Conservation (phyloP, 1,140 invertebrate species). For the Tyrophagus putrescentiae region DNA sequence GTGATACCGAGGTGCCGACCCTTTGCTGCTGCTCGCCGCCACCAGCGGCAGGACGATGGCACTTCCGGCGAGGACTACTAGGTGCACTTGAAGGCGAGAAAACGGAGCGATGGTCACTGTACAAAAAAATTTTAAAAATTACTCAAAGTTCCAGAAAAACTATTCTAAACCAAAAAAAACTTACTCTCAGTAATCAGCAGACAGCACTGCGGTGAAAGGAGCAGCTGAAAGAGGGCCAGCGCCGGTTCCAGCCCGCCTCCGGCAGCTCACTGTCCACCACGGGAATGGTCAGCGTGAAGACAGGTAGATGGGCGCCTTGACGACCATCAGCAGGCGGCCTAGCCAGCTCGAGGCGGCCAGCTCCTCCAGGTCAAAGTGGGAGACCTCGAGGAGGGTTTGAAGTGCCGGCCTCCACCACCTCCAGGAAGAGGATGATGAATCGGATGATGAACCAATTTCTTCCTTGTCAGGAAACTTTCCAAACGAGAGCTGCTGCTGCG, state of each 20-base stretch:
- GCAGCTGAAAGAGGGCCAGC: conserved; percentile 42
- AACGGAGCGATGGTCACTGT: not conserved
- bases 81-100: conserved; percentile 29
- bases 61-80: conserved; percentile 30
- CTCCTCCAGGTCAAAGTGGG: not conserved
- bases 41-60: conserved; percentile 30
- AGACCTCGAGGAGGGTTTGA: no score
- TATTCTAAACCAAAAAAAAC: conserved; percentile 12
- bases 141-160: not conserved
- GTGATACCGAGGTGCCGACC: conserved; percentile 35
- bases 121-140: conserved; percentile 17
- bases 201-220: conserved; percentile 38
- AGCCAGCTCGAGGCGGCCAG: not conserved
- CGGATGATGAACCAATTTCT: no score
- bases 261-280: conserved; percentile 41
- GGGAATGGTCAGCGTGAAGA: conserved; percentile 45
- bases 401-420: no score
- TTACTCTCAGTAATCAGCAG: conserved; percentile 7
- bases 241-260: conserved; percentile 44
- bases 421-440: no score
- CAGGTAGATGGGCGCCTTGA: conserved; percentile 38
- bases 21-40: conserved; percentile 31
- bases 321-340: not conserved
- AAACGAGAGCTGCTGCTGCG: no score
- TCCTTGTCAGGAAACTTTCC: no score